Evolutionary conservation across 2,113 vertebrate species (phyloP).

Genomic region (Catharus minimus): DNA sequence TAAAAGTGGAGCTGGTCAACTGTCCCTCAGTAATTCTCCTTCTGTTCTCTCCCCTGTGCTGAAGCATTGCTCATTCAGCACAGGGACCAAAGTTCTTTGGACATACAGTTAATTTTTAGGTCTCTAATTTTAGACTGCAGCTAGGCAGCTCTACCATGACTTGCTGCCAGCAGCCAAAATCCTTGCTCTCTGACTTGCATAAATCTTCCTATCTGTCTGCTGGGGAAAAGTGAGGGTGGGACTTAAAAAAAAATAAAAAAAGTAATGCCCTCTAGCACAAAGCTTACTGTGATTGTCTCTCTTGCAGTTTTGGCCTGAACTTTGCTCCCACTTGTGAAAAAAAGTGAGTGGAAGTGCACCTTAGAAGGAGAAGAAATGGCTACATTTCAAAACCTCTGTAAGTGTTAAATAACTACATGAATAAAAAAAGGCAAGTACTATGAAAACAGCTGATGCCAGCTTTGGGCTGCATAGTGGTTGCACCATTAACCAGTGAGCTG

Average conservation of each 20-base stretch:
- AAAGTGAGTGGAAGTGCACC: background rate
- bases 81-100: conserved; percentile 44
- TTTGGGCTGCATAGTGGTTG: background rate
- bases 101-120: conserved; percentile 46
- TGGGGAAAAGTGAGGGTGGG: background rate
- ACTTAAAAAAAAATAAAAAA: background rate
- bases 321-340: conserved; percentile 19
- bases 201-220: background rate
- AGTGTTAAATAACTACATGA: background rate
- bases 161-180: conserved; percentile 10
- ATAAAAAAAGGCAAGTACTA: background rate
- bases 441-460: background rate
- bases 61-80: background rate
- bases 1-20: background rate
- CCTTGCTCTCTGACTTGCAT: conserved; percentile 4
- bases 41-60: background rate
- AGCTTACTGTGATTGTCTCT: background rate
- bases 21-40: background rate
- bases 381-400: background rate
- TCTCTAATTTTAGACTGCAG: conserved; percentile 55
- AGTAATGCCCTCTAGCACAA: background rate
- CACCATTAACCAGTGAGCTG: background rate
- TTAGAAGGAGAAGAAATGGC: background rate
- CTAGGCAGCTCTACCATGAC: conserved; percentile 3
- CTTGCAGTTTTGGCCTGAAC: background rate